Evolutionary conservation across 2,113 vertebrate genomes (phyloP).

Genomic region (Triplophysa tibetana): DNA sequence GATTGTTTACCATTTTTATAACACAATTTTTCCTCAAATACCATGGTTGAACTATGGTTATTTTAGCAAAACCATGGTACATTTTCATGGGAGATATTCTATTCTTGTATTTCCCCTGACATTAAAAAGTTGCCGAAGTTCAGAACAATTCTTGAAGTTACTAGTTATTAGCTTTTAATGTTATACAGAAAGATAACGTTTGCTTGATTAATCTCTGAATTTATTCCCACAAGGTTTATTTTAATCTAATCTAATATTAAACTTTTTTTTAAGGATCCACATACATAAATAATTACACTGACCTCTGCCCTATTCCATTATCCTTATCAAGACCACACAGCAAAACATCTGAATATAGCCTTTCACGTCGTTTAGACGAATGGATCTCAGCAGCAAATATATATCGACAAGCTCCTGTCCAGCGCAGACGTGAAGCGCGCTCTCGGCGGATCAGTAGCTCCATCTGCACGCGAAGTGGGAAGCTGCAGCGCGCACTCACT

Average conservation of each 20-base stretch:
- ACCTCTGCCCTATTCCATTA: constrained; percentile 1
- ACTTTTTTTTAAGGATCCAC: neutral
- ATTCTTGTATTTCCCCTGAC: no score
- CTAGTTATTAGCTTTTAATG: neutral
- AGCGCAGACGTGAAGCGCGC: neutral
- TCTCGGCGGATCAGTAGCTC: constrained; percentile 34
- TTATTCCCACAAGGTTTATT: constrained; percentile 31
- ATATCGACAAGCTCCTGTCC: neutral
- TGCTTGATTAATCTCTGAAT: neutral
- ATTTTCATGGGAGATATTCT: no score
- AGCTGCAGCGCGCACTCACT: constrained; percentile 26
- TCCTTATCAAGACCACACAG: constrained; percentile 10
- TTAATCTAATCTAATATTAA: constrained; percentile 5
- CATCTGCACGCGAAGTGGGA: constrained; percentile 45
- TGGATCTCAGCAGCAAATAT: neutral
- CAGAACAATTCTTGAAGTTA: no score
- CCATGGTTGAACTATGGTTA: no score
- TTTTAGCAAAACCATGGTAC: no score
- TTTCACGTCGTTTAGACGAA: constrained; percentile 12
- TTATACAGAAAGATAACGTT: neutral
- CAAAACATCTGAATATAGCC: constrained; percentile 9
- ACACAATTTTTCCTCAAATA: no score
- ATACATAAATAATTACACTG: neutral
- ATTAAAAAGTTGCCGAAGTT: no score
- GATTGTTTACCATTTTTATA: no score